Evolutionary conservation across 2,113 vertebrate genomes (phyloP), one percentile per base, ranked within the genome.

Genomic region (Ramphastos sulfuratus): DNA sequence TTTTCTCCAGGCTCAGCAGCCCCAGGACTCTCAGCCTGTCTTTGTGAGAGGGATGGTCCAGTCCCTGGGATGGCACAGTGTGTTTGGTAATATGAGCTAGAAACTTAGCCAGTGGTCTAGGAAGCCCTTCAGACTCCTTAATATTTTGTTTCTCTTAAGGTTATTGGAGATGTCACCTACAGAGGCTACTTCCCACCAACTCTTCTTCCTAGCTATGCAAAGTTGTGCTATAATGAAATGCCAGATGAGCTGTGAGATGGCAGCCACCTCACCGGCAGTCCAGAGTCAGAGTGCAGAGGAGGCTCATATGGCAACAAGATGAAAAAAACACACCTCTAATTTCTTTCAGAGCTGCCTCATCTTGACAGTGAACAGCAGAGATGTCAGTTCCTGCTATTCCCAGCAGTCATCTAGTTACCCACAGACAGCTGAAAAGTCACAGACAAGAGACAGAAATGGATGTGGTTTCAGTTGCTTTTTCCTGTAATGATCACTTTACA

Each of bases 201-300:
- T 46, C 15, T 24, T 35, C 42, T 60, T 35, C 79, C 44, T n/a
- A 39, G n/a, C 50, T 35, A 2, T 6, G 8, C 1, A 1, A 59
- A 55, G 44, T 59, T 66, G 16, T 27, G 8, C 30, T 12, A 11
- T 7, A 71, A 12, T 6, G 19, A 73, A 56, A 83, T 4, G 18
- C 20, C 90, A 76, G 39, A 19, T 2, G 4, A 52, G 42, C 37
- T 65, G 30, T 0, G 4, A 63, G 33, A 69, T 16, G 19, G 75
- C 44, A 46, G 16, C 48, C 37, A 19, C 33, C 42, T 67, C 63
- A 17, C 27, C 0, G 0, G 27, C 2, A 59, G 35, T 15, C 63
- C 25, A 25, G 33, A 67, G 31, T 21, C 60, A n/a, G 39, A 33
- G 60, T 0, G 0, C 31, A 25, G 33, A 69, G 52, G 8, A 65